These are phyloP conservation scores for human DNA, from an alignment of 2,113 vertebrate genomes.

Conservation along the genomic window DNA sequence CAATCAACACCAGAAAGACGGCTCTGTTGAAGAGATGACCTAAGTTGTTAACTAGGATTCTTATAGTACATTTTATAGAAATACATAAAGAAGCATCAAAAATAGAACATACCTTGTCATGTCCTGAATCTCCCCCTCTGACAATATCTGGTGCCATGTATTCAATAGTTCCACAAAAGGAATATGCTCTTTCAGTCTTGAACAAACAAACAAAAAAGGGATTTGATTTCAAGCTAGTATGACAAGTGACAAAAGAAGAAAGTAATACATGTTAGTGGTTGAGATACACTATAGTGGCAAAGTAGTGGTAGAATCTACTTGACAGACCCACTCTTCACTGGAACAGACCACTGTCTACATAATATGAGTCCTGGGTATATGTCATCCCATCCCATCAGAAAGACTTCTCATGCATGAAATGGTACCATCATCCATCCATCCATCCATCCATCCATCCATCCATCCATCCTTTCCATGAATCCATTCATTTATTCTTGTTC, in stretches of 20 bases:
- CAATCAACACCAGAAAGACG: not conserved
- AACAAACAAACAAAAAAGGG: slow-evolving; percentile 62
- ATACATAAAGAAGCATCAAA: not conserved
- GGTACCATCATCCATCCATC: not conserved
- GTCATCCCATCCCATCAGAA: not conserved
- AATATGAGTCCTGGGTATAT: not conserved
- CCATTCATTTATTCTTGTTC: not conserved
- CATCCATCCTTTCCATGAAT: not conserved
- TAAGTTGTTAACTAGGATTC: not conserved
- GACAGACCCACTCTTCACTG: not conserved
- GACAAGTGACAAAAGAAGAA: not conserved
- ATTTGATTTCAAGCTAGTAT: slow-evolving; percentile 26
- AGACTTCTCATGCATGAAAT: not conserved
- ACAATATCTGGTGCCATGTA: slow-evolving; percentile 99
- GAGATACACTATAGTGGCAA: not conserved
- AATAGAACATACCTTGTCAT: slow-evolving; percentile 92
- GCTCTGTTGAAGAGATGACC: not conserved
- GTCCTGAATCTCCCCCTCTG: slow-evolving; percentile 94
- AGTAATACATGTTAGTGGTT: not conserved
- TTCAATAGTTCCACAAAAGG: slow-evolving; percentile 97
- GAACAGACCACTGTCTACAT: not conserved
- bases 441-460: not conserved
- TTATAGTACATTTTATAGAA: not conserved
- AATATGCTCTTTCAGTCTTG: slow-evolving; percentile 95
- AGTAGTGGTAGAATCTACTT: rapidly evolving